Evolutionary conservation across 2,113 vertebrate genomes (phyloP), one percentile per base, ranked within the genome.

Genomic region (Cromileptes altivelis): DNA sequence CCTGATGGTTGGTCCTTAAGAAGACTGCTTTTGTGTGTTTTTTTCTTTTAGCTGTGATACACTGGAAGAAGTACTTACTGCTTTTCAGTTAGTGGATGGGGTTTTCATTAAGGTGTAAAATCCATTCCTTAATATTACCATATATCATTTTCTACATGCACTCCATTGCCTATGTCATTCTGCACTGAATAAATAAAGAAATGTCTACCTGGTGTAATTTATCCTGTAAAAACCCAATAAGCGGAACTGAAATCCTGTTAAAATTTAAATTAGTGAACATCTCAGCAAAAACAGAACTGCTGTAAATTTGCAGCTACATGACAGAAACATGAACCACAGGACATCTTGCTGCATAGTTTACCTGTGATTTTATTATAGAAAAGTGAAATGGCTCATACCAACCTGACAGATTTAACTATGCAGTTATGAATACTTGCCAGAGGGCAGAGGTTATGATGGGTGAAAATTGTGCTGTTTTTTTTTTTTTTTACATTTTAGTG

Each of bases 321-420:
- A 75, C 1, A 0, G 15, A 45, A 68, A 27, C 47, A 57, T 33
- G 18, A 27, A 50, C 57, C 56, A n/a, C 49, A 57, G 30, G 25
- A 74, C 42, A 42, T 40, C 30, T 63, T 37, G 1, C 47, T n/a
- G 56, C 9, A 6, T 19, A 52, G 55, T 55, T 13, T 10, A 63
- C 53, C 47, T 64, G 6, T 47, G 30, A 78, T 82, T 78, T 47
- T n/a, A 58, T 42, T 18, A 72, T 75, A 78, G 74, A 70, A 79
- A 58, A 79, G 67, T 37, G 63, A 86, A 85, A 77, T 65, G 85
- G 85, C 75, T 81, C 85, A 69, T 87, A 67, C 33, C 55, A 71
- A 37, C 37, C 6, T 80, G 78, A 52, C 21, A n/a, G 60, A 52
- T 80, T 80, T 42, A 70, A 80, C 40, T n/a, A 42, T 23, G 42